phyloP scores from a whole-genome alignment of 2,113 vertebrate genomes.

The Agapornis roseicollis region DNA sequence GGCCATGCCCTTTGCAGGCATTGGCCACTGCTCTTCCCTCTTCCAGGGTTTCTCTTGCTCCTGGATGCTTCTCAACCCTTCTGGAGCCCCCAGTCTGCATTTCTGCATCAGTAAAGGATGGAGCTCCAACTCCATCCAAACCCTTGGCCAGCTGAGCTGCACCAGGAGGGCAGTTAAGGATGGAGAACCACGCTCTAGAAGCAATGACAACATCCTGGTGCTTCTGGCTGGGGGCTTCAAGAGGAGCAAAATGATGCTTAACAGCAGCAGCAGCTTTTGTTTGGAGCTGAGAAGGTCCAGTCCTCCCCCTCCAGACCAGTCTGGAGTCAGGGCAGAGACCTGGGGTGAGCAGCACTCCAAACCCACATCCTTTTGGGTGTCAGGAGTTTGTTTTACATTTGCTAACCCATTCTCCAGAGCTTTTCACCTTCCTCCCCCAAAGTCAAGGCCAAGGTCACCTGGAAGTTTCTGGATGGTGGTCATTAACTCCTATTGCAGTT shows the following conservation, averaged over 20 bases:
- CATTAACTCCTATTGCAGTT: constrained; percentile 69
- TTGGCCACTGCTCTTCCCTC: neutral
- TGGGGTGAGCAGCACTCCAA: neutral
- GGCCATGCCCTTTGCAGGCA: neutral
- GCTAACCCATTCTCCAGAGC: neutral
- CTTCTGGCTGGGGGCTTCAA: neutral
- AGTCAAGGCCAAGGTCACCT: constrained; percentile 59
- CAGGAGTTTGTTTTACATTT: neutral
- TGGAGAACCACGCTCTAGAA: neutral
- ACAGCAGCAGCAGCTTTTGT: neutral
- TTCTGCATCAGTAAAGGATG: neutral
- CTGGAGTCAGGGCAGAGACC: neutral
- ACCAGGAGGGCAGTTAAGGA: neutral
- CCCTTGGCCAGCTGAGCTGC: neutral
- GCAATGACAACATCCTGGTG: neutral
- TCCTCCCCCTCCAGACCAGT: neutral
- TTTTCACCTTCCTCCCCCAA: constrained; percentile 30
- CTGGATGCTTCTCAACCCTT: neutral
- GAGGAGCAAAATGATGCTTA: neutral
- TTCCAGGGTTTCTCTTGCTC: neutral
- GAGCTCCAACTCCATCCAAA: neutral
- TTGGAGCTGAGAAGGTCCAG: neutral
- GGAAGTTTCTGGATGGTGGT: constrained; percentile 59
- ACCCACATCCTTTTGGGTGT: neutral
- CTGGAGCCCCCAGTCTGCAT: neutral